Evolutionary conservation across 2,888 invertebrate species (phyloP), one percentile per base, ranked within the genome.

Genomic region (Julus scandinavius): DNA sequence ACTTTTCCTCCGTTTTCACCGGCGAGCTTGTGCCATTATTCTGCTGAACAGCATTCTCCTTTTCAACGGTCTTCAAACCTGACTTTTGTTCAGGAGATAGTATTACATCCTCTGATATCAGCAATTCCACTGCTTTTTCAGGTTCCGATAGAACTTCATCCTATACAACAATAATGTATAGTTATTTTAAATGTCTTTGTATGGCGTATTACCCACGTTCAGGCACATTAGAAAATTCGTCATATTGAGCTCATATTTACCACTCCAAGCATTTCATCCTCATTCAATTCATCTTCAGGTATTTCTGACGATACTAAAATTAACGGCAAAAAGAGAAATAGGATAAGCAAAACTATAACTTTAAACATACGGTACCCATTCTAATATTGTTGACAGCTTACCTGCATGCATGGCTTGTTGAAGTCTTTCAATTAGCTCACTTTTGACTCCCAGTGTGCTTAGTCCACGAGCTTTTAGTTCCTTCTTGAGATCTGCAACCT

Each of bases 401-500:
- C 63, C 40, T 49, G 63, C 15, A 41, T 72, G 17, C 2, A 72
- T 6, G 80, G 80, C 87, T 54, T 72, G 38, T 29, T 72, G 87
- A n/a, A 87, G 40, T 38, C 87, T 87, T 41, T 87, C 87, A 15
- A 87, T 15, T 40, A 87, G 49, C 40, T 87, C 72, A 7, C 54
- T 63, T 87, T 87, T 87, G 40, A 38, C 72, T 3, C 87, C 87
- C 40, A 80, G 40, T 11, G 87, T 45, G 87, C 87, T 87, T 11
- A 87, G 72, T 40, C 87, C 87, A 63, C 72, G 45, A 15, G 41
- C 17, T 29, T 87, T 87, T 1, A 72, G n/a, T 40, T 58, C 87
- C 40, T 58, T 72, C 72, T 87, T 87, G 6, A 87, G 38, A n/a
- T 87, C 87, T n/a, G 87, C 87, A 58, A 87, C 87, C 87, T 87